A percentile compares a stretch with the other conserved stretches of the same genome.
phyloP scores from a whole-genome alignment of 2,888 invertebrate species.

The Tachina lurida region DNA sequence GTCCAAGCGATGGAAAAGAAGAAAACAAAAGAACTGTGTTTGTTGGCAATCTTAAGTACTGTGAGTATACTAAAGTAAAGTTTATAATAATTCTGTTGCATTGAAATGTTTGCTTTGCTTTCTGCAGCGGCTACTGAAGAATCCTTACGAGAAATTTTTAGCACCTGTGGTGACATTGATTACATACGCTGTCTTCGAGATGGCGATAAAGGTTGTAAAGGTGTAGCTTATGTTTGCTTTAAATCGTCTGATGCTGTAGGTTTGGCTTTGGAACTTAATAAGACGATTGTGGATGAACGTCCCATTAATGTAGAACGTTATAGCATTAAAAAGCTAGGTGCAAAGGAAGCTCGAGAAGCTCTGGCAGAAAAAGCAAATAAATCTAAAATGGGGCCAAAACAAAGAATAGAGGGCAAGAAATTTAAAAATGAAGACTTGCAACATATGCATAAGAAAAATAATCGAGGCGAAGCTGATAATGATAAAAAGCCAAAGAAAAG shows the following conservation, averaged over 20 bases:
- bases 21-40: conserved; percentile 79
- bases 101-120: background rate
- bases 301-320: conserved; percentile 81
- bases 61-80: conserved; percentile 74
- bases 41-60: conserved; percentile 81
- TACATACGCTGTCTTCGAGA: conserved; percentile 80
- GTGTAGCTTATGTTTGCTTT: conserved; percentile 81
- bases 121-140: conserved; percentile 80
- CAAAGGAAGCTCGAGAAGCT: conserved; percentile 76
- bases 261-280: conserved; percentile 80
- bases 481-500: conserved; percentile 77
- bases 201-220: conserved; percentile 80
- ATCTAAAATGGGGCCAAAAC: conserved; percentile 55
- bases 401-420: conserved; percentile 74
- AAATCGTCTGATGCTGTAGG: conserved; percentile 79
- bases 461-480: background rate
- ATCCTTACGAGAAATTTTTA: conserved; percentile 80
- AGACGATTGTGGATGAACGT: conserved; percentile 81
- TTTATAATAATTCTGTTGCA: background rate
- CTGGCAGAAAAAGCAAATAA: conserved; percentile 50
- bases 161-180: conserved; percentile 81
- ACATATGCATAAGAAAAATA: conserved; percentile 53
- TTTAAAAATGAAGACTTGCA: conserved; percentile 67
- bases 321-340: conserved; percentile 77
- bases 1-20: conserved; percentile 50